Conservation (phyloP, 2,888 invertebrate species). For the Nezara viridula region DNA sequence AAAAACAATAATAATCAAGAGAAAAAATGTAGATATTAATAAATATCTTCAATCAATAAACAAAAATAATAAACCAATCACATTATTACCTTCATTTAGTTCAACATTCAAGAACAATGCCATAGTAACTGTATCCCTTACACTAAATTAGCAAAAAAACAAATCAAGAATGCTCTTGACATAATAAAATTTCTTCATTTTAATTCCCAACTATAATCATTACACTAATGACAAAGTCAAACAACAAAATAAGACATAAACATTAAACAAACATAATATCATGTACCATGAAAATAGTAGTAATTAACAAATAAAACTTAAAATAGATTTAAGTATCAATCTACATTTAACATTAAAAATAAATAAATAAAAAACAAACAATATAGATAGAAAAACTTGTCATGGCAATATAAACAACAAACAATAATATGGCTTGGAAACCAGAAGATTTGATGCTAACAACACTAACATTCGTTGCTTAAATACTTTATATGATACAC, state of each 20-base stretch:
- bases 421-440: background rate
- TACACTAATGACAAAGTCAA: constrained; percentile 9
- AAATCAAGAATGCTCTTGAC: background rate
- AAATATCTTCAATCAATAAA: too few species aligned
- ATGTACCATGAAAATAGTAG: background rate
- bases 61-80: background rate
- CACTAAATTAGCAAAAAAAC: background rate
- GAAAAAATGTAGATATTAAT: too few species aligned
- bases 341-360: constrained; percentile 12
- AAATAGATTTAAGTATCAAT: background rate
- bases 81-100: background rate
- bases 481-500: background rate
- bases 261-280: background rate
- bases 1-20: background rate
- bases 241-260: constrained; percentile 14
- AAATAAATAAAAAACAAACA: background rate
- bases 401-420: constrained; percentile 47
- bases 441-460: background rate
- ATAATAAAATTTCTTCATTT: background rate
- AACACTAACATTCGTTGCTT: background rate
- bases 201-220: constrained; percentile 45
- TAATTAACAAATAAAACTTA: background rate
- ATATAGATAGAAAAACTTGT: constrained; percentile 27
- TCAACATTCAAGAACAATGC: background rate
- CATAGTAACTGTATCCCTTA: background rate